phyloP scores from a whole-genome alignment of 2,888 invertebrate species.

The Brachypterus glaber region DNA sequence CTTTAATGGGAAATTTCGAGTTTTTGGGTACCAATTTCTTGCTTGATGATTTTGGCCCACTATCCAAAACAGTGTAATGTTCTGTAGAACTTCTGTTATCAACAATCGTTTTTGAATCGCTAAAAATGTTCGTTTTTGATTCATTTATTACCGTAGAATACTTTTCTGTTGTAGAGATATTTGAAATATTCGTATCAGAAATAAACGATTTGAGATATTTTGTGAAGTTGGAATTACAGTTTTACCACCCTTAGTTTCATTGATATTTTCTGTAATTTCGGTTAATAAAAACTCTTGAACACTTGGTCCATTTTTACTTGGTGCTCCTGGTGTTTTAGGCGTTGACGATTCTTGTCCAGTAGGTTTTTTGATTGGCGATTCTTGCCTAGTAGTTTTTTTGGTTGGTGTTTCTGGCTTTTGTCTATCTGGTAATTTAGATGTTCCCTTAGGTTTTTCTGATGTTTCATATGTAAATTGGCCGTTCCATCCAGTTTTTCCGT shows the following conservation, averaged over 20 bases:
- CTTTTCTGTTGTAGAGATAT: background rate
- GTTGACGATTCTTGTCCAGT: constrained; percentile 13
- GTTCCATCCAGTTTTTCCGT: constrained; percentile 40
- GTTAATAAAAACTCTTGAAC: constrained; percentile 24
- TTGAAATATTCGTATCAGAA: no score
- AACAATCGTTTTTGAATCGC: constrained; percentile 18
- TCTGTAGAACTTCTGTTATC: constrained; percentile 2
- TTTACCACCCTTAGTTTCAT: constrained; percentile 15
- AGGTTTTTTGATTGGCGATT: constrained; percentile 13
- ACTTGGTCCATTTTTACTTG: constrained; percentile 4
- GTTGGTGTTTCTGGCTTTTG: background rate
- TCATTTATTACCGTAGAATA: constrained; percentile 12
- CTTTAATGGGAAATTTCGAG: no score
- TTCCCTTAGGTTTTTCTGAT: background rate
- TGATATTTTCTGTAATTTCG: constrained; percentile 27
- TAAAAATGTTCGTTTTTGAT: constrained; percentile 17
- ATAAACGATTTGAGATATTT: no score
- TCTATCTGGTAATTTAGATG: background rate
- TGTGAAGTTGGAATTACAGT: no score
- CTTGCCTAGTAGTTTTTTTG: constrained; percentile 10
- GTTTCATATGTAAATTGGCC: constrained; percentile 36
- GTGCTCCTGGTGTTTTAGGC: constrained; percentile 7
- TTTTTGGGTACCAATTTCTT: no score
- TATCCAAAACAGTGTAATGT: no score
- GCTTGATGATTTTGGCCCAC: constrained; percentile 1